phyloP scores from a whole-genome alignment of 2,113 vertebrate species.

The Leucosticte australis region DNA sequence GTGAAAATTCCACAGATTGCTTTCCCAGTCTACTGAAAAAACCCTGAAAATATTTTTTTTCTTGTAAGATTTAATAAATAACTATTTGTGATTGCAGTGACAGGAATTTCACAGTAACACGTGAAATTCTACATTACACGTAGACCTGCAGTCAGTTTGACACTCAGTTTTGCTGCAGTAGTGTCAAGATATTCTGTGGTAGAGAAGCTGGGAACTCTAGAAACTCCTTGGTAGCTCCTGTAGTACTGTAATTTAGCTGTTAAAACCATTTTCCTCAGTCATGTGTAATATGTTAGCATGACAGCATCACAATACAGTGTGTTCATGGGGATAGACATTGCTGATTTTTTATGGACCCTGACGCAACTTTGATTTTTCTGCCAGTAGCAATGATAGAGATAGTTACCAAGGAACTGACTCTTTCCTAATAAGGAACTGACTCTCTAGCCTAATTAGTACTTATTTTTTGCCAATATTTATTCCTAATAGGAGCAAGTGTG shows the following conservation, averaged over 20 bases:
- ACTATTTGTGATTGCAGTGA: neutral
- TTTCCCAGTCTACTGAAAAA: neutral
- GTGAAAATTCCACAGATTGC: neutral
- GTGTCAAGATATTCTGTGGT: neutral
- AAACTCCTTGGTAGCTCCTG: neutral
- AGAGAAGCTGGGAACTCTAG: neutral
- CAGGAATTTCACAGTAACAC: neutral
- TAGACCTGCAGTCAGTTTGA: neutral
- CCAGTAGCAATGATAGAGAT: neutral
- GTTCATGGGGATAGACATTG: neutral
- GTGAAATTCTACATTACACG: no score
- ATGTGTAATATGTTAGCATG: neutral
- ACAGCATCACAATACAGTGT: neutral
- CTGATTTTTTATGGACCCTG: neutral
- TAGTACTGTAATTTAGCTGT: neutral
- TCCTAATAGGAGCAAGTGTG: neutral
- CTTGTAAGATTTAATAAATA: neutral
- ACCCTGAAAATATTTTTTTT: neutral
- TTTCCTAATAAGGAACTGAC: neutral
- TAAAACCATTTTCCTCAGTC: neutral
- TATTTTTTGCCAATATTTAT: neutral
- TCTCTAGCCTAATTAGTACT: neutral
- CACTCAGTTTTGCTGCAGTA: neutral
- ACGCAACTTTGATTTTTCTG: neutral
- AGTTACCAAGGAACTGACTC: neutral